Percentiles rank a stretch among this genome's conserved stretches.
Evolutionary conservation across 2,113 vertebrate genomes (phyloP).

Genomic region (Aegotheles bennettii): DNA sequence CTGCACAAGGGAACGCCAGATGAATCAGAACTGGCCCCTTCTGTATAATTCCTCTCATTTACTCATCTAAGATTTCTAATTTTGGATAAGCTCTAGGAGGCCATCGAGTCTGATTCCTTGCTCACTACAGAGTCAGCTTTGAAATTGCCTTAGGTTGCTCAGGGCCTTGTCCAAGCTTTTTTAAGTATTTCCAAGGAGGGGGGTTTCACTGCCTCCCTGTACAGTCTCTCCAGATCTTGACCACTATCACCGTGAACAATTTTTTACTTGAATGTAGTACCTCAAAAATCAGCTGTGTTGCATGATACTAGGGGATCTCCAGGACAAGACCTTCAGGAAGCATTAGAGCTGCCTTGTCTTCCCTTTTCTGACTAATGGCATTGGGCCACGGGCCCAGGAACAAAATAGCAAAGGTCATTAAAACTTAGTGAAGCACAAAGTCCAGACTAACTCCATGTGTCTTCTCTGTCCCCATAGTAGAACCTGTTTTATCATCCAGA

Average conservation of each 20-base stretch:
- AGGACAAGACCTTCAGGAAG: neutral
- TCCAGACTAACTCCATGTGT: neutral
- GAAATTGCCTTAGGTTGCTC: neutral
- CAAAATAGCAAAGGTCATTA: neutral
- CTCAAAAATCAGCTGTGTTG: fast-evolving
- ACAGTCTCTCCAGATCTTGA: neutral
- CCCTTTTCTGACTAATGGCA: neutral
- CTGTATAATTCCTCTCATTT: fast-evolving
- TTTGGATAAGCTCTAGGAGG: neutral
- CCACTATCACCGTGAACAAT: neutral
- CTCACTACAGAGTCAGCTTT: neutral
- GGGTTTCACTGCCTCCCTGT: neutral
- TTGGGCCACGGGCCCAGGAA: neutral
- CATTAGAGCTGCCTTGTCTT: neutral
- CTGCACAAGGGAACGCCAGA: neutral
- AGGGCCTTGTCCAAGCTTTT: neutral
- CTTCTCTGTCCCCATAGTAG: neutral
- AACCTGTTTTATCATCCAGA: neutral
- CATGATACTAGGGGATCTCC: neutral
- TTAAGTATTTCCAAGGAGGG: neutral
- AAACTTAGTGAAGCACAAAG: neutral
- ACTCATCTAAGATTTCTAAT: neutral
- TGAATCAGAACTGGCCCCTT: neutral
- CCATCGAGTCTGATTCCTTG: neutral
- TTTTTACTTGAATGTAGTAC: neutral